Evolutionary conservation across 2,888 invertebrate genomes (phyloP).

Genomic region (Exocentrus adspersus): DNA sequence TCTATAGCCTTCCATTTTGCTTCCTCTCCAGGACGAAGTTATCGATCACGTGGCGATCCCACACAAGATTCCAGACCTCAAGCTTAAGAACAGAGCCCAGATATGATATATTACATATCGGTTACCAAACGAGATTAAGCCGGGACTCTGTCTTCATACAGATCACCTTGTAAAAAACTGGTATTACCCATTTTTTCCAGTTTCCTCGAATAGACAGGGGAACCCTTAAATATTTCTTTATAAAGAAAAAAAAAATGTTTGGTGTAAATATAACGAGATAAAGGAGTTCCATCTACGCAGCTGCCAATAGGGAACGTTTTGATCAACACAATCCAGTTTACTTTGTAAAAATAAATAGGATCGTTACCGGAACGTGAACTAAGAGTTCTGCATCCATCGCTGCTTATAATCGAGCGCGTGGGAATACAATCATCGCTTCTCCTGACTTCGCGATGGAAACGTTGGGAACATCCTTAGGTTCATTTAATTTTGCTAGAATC

Average conservation of each 20-base stretch:
- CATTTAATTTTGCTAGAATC: too few relatives aligned
- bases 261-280: not conserved
- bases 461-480: too few relatives aligned
- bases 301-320: not conserved
- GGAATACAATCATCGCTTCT: not conserved
- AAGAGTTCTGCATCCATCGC: not conserved
- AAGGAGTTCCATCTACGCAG: not conserved
- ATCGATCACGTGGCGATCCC: conserved; percentile 3
- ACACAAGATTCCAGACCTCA: not conserved
- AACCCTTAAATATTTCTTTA: not conserved
- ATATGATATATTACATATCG: conserved; percentile 25
- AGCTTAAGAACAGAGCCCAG: conserved; percentile 19
- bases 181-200: conserved; percentile 3
- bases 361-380: not conserved
- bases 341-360: not conserved
- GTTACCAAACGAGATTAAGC: conserved; percentile 24
- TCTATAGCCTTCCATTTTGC: not conserved
- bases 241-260: not conserved
- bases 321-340: not conserved
- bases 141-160: conserved; percentile 12
- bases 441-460: not conserved
- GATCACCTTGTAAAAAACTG: conserved; percentile 11
- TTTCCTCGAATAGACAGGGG: not conserved
- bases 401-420: not conserved
- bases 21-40: not conserved